phyloP scores from a whole-genome alignment of 2,113 vertebrate genomes.

The Myrmecobius fasciatus region DNA sequence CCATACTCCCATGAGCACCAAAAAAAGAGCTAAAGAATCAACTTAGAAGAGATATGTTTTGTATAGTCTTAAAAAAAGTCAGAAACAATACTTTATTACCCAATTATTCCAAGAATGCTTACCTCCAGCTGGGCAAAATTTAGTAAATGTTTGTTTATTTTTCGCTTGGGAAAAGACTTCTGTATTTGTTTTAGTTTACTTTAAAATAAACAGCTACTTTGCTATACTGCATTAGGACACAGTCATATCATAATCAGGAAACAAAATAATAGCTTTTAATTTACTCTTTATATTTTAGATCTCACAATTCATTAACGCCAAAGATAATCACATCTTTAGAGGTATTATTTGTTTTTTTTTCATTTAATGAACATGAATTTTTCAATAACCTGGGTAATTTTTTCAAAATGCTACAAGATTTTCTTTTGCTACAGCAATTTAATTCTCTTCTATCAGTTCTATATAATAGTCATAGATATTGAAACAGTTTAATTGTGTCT shows the following conservation, averaged over 20 bases:
- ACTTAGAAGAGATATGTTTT: not conserved
- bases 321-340: conserved; percentile 5
- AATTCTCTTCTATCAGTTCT: not conserved
- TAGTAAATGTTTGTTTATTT: not conserved
- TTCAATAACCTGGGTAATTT: not conserved
- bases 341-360: conserved; percentile 46
- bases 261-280: not conserved
- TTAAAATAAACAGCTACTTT: conserved; percentile 32
- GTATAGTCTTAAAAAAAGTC: not conserved
- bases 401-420: not conserved
- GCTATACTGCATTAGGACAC: not conserved
- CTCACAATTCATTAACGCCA: conserved; percentile 42
- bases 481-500: not conserved
- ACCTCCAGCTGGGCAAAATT: not conserved
- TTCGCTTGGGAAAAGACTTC: not conserved
- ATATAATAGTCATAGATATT: not conserved
- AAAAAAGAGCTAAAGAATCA: conserved; percentile 3
- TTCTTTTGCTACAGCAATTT: not conserved
- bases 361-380: conserved; percentile 45
- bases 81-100: not conserved
- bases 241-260: not conserved
- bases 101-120: conserved; percentile 6
- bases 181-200: not conserved
- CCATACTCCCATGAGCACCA: not conserved
- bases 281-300: conserved; percentile 32